Evolutionary conservation across 2,888 invertebrate species (phyloP).

Genomic region (Unio delphinus): DNA sequence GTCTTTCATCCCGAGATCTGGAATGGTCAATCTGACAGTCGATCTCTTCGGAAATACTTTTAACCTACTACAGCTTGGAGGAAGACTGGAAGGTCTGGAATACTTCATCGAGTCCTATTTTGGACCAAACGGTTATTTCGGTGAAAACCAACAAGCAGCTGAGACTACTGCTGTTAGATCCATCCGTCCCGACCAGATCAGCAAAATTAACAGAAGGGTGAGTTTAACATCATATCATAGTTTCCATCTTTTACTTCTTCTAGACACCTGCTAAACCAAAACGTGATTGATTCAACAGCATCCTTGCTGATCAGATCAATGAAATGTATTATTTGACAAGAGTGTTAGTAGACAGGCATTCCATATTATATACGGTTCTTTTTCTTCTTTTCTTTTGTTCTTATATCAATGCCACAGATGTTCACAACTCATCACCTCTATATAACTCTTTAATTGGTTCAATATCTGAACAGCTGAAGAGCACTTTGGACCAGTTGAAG

Average conservation of each 20-base stretch:
- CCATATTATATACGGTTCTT: no score
- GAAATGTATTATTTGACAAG: no score
- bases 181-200: slow-evolving; percentile 37
- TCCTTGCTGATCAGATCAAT: no score
- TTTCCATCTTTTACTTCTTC: not conserved
- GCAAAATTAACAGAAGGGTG: slow-evolving; percentile 41
- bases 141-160: slow-evolving; percentile 60
- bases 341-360: no score
- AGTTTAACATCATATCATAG: not conserved
- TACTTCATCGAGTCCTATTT: slow-evolving; percentile 86
- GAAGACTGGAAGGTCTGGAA: slow-evolving; percentile 91
- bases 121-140: slow-evolving; percentile 76
- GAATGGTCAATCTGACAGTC: slow-evolving; percentile 67
- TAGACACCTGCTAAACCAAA: no score
- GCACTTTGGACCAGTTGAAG: slow-evolving; percentile 8
- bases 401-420: no score
- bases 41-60: slow-evolving; percentile 83
- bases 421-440: no score
- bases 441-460: not conserved
- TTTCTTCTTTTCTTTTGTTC: no score
- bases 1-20: slow-evolving; percentile 68
- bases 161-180: slow-evolving; percentile 33
- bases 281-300: no score
- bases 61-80: slow-evolving; percentile 86
- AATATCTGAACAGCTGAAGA: slow-evolving; percentile 16